These are phyloP conservation scores for Lasioglossum oenotherae DNA, from an alignment of 2,888 invertebrate genomes.

Conservation along the genomic window DNA sequence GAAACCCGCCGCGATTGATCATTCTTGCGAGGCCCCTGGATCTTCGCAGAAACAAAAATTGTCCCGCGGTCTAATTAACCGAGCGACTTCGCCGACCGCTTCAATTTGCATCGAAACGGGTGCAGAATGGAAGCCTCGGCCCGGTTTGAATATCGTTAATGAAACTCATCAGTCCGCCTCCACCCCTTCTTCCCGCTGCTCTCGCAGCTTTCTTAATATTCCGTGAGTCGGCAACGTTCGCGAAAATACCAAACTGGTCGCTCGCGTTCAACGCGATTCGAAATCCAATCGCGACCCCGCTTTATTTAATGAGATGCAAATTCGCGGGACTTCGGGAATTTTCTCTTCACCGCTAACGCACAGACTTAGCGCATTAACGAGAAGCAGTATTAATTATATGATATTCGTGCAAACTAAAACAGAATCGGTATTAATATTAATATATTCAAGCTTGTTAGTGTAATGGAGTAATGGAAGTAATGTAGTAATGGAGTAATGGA, in stretches of 20 bases:
- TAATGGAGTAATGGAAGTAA: too few relatives aligned
- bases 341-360: background rate
- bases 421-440: background rate
- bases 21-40: background rate
- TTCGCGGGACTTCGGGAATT: constrained; percentile 12
- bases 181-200: background rate
- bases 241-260: constrained; percentile 1
- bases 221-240: background rate
- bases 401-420: background rate
- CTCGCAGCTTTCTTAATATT: constrained; percentile 25
- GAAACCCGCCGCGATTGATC: background rate
- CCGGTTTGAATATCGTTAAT: constrained; percentile 8
- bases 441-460: background rate
- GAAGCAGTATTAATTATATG: background rate
- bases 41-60: background rate
- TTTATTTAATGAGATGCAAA: constrained; percentile 54
- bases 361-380: background rate
- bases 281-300: background rate
- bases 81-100: background rate
- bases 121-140: background rate
- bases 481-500: too few relatives aligned
- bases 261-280: background rate
- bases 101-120: constrained; percentile 9
- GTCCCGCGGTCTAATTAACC: constrained; percentile 10
- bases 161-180: background rate